Evolutionary conservation across 2,797 vertebrate genomes (phyloP).

Genomic region (Rousettus madagascariensis): DNA sequence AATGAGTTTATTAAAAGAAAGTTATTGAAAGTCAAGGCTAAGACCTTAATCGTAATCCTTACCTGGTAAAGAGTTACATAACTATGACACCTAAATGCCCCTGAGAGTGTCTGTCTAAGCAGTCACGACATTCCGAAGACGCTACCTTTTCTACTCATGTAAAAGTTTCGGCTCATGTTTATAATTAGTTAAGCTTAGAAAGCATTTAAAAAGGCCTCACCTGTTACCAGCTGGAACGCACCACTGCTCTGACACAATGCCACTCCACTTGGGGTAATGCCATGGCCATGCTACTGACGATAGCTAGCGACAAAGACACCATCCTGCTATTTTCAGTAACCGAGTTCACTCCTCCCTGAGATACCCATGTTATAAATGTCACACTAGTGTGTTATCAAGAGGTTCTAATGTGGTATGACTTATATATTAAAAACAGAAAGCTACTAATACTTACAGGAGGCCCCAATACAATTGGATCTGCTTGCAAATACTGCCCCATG

Average conservation of each 20-base stretch:
- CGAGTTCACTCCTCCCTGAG: background rate
- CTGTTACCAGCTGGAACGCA: background rate
- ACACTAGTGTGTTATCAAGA: background rate
- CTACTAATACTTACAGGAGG: constrained; percentile 86
- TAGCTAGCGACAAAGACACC: background rate
- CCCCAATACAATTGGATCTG: constrained; percentile 88
- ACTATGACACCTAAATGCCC: background rate
- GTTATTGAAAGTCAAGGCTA: background rate
- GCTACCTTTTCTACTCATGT: background rate
- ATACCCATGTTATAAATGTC: background rate
- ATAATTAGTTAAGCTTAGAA: background rate
- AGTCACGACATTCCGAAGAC: background rate
- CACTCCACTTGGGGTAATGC: background rate
- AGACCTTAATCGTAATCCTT: background rate
- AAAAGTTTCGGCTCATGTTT: background rate
- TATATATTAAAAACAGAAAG: background rate
- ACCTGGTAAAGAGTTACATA: background rate
- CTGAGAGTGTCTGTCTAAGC: background rate
- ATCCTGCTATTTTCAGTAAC: constrained; percentile 16
- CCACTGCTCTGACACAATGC: background rate
- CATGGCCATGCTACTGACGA: background rate
- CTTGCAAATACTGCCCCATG: constrained; percentile 88
- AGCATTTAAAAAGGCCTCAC: constrained; percentile 19
- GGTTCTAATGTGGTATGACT: background rate
- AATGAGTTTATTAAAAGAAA: background rate